Evolutionary conservation across 1,140 invertebrate genomes (phyloP), one percentile per base, ranked within the genome.

Genomic region (Alviniconcha marisindica): DNA sequence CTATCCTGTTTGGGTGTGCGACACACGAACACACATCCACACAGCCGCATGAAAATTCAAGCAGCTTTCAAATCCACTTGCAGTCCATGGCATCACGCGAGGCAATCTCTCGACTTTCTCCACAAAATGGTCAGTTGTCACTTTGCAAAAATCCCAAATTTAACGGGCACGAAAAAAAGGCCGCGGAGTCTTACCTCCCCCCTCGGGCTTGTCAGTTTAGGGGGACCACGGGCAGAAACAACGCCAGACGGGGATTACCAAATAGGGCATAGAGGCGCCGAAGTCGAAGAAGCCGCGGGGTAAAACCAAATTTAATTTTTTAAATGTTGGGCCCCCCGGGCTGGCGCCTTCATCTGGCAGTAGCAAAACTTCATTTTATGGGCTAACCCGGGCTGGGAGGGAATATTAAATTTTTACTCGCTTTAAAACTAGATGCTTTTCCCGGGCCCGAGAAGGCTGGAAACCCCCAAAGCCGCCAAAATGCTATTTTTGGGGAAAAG

Each of bases 71-170:
- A 60, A 60, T 60, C 54, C 54, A 60, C 54, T 60, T 60, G 21
- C 54, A 0, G 54, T 18, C 54, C 66, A 33, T n/a, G 42, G 36
- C 28, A 14, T 2, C 40, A 74, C 71, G 31, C 71, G 14, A 63
- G 7, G 2, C 71, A 21, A 12, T 44, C 36, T 44, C 51, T 63
- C 77, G 4, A 33, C 54, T 33, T 33, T 18, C 51, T 24, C n/a
- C 56, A 28, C 56, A 66, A 66, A 80, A 80, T 80, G 78, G 78
- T 66, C 78, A 80, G 56, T 80, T 66, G 78, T 80, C 78, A 80
- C 36, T 80, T 63, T 63, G 78, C 78, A 80, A 66, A 60, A 80
- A 80, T 66, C 69, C 78, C n/a, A n/a, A 80, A 80, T 66, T 80
- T 60, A 80, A 40, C 60, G 15, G 56, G 40, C 60, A 33, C 12